Conservation (phyloP, 2,113 vertebrate species). For the Datnioides undecimradiatus region DNA sequence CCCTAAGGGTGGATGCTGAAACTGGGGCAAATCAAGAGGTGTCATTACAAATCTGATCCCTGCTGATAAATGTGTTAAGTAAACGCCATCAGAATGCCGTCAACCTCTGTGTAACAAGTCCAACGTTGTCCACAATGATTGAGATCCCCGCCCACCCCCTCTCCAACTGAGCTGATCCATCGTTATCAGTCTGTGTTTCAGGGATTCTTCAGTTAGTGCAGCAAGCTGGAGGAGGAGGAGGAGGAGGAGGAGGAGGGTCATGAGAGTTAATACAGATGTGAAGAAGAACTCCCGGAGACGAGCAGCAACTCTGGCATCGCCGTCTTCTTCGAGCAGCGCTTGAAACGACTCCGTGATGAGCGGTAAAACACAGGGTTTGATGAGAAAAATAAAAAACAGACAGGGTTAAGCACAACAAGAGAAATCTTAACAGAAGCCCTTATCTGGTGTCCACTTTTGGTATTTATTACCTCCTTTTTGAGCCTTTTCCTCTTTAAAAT, state of each 20-base stretch:
- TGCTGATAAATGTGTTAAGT: constrained; percentile 27
- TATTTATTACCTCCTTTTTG: constrained; percentile 74
- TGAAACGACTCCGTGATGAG: constrained; percentile 6
- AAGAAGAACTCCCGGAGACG: constrained; percentile 29
- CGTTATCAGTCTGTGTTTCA: constrained; percentile 34
- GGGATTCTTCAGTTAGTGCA: constrained; percentile 61
- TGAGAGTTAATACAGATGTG: constrained; percentile 35
- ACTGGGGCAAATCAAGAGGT: constrained; percentile 26
- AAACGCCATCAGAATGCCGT: constrained; percentile 1
- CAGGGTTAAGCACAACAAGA: constrained; percentile 38
- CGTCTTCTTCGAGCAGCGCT: constrained; percentile 32
- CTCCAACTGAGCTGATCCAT: constrained; percentile 22
- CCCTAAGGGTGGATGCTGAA: constrained; percentile 34
- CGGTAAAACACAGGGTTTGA: constrained; percentile 29
- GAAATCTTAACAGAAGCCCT: constrained; percentile 79
- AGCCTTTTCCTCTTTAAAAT: constrained; percentile 55
- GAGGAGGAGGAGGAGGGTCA: neutral
- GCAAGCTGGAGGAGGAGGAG: constrained; percentile 32
- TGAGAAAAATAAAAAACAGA: constrained; percentile 37
- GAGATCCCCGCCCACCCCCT: no score
- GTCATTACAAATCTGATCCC: constrained; percentile 21
- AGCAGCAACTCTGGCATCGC: constrained; percentile 14
- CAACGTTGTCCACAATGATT: neutral
- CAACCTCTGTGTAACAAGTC: constrained; percentile 14
- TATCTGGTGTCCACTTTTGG: constrained; percentile 77